Evolutionary conservation across 2,797 vertebrate genomes (phyloP), one percentile per base, ranked within the genome.

Genomic region (Rhinichthys osculus): DNA sequence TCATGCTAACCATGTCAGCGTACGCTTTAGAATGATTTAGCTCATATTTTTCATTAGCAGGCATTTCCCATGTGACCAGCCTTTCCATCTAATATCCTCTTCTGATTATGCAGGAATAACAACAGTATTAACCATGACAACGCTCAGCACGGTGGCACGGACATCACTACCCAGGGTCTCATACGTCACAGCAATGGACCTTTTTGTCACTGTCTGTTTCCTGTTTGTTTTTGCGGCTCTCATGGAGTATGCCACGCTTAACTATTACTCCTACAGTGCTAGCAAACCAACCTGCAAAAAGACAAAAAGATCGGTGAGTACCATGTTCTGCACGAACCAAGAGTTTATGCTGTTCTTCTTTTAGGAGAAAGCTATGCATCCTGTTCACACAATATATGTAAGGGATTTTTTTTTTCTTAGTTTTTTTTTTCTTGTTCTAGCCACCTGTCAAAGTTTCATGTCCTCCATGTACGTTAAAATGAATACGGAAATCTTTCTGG

Each of bases 191-290:
- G 98, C 98, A 88, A 99, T 99, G 98, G 98, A 99, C 90, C 96
- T 99, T 62, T 99, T 99, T 50, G 97, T 99, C 91, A 98, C 98
- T 0, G 97, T 99, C 83, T 99, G 98, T 93, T 99, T 99, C 95
- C 92, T 99, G 9, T 99, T 99, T 73, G 98, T 99, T 86, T 99
- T 99, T n/a, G 98, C 98, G 21, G 98, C 98, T 57, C 92, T 99
- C 88, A 99, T 99, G 97, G 98, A 99, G 93, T 99, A 99, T 0
- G 98, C 98, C 47, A 96, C 97, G 0, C 95, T 99, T 85, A 99
- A 99, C 92, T 99, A 98, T 91, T 99, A 97, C 87, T 98, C 97
- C 0, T 89, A 94, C 92, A 97, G 96, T 7, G 91, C 95, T 73
- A 93, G 92, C 44, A 96, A 95, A 88, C 96, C 96, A 19, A 81